Conservation (phyloP, 64 coral and sea anemone species). For the Stylophora pistillata region DNA sequence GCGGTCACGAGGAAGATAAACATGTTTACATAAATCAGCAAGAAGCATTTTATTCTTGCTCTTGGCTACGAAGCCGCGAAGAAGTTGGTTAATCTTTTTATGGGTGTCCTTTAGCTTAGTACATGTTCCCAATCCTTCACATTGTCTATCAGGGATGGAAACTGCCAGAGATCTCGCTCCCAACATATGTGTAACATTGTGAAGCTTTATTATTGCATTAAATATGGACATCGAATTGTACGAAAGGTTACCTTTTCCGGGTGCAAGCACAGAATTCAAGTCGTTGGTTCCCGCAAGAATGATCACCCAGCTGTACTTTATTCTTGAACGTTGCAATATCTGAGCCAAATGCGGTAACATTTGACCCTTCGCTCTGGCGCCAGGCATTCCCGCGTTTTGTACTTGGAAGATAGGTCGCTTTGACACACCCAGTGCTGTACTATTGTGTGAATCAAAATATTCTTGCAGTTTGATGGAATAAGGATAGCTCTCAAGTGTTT, state of each 20-base stretch:
- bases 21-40: slow-evolving; percentile 39
- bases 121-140: slow-evolving; percentile 34
- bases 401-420: slow-evolving; percentile 15
- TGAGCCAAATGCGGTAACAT: slow-evolving; percentile 48
- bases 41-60: slow-evolving; percentile 42
- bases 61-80: slow-evolving; percentile 36
- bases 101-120: slow-evolving; percentile 1
- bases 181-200: slow-evolving; percentile 5
- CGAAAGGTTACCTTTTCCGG: not conserved
- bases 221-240: slow-evolving; percentile 24
- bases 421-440: not conserved
- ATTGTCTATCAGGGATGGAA: slow-evolving; percentile 60
- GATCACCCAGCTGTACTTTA: slow-evolving; percentile 59
- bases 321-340: slow-evolving; percentile 10
- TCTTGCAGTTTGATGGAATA: slow-evolving; percentile 44
- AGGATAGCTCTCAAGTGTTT: slow-evolving; percentile 3
- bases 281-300: slow-evolving; percentile 77
- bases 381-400: slow-evolving; percentile 40
- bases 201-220: slow-evolving; percentile 37
- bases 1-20: not conserved
- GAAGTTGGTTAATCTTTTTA: slow-evolving; percentile 34
- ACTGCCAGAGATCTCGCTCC: slow-evolving; percentile 56
- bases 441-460: slow-evolving; percentile 24
- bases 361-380: slow-evolving; percentile 33
- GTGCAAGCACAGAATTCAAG: not conserved